Evolutionary conservation across 2,888 invertebrate species (phyloP), one percentile per base, ranked within the genome.

Genomic region (Pyrochroa serraticornis): DNA sequence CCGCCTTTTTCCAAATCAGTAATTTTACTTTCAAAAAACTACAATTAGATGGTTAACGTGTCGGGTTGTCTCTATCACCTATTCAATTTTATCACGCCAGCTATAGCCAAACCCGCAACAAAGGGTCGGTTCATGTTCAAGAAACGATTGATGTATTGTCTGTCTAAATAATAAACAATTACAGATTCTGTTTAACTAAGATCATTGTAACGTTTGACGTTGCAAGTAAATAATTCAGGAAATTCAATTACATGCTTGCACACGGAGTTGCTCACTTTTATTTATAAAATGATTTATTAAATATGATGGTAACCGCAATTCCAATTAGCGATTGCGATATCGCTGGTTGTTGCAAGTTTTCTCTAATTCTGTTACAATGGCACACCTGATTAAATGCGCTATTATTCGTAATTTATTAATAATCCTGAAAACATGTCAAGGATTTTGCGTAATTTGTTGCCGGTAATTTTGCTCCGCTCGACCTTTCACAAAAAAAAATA

Each of bases 371-470:
- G 38, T 44, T 52, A 38, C 37, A 31, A 56, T 33, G 31, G 31
- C 35, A 41, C 43, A 45, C 45, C 45, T 56, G 44, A 49, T 56
- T 45, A 50, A 44, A 50, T 44, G 45, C 39, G 39, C 38, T 41
- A 36, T 30, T 41, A 45, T 38, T 41, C 31, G 45, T 41, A 56
- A 44, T 43, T 12, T 55, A 48, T 37, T n/a, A 35, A 13, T 48
- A 48, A 47, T 42, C 35, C 31, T 32, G 14, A 44, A 55, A 55
- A 43, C 48, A 55, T 56, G 55, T 49, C 55, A 56, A 56, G 55
- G 55, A 56, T 49, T 43, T 35, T 42, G 48, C 14, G 30, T 14
- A 32, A 56, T 49, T 47, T 47, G 39, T 49, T 33, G 30, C n/a
- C 22, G 30, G 31, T 47, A 47, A 47, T 47, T 47, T 37, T 47